Percentiles rank a stretch among this genome's conserved stretches.
Conservation (phyloP, 2,888 invertebrate genomes). For the Pantelozetes paolii region DNA sequence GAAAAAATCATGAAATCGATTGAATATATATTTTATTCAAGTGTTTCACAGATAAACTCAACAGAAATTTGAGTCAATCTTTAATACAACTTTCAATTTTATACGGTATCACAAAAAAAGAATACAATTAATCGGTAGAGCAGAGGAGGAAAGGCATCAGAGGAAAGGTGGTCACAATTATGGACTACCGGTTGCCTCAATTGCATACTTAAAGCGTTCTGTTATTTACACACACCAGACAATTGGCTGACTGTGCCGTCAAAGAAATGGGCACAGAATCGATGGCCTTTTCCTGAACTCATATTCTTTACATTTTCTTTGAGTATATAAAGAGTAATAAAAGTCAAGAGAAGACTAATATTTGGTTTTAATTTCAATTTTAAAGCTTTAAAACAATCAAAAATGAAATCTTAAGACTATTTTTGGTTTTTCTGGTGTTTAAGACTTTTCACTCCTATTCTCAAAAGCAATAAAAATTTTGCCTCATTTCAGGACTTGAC, state of each 20-base stretch:
- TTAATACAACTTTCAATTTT: too few species aligned
- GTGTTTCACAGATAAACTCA: neutral
- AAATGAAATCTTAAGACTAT: neutral
- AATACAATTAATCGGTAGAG: neutral
- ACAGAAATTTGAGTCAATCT: neutral
- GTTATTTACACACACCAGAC: slow-evolving; percentile 5
- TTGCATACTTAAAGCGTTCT: neutral
- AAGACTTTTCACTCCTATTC: too few species aligned
- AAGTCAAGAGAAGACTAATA: neutral
- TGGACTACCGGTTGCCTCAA: slow-evolving; percentile 6
- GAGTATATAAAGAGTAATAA: neutral
- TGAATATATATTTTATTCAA: neutral
- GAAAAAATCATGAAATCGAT: neutral
- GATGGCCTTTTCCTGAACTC: neutral
- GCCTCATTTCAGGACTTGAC: too few species aligned
- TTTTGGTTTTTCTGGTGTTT: too few species aligned
- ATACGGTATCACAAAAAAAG: slow-evolving; percentile 1
- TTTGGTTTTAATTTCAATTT: neutral
- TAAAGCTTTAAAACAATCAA: neutral
- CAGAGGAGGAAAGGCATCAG: neutral
- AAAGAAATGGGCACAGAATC: neutral
- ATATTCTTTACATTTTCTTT: neutral
- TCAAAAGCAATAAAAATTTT: too few species aligned
- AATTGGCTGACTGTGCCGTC: neutral
- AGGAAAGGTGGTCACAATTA: neutral